Base-by-base conservation (phyloP, 2,888 invertebrate species). In the Pristionchus japonicus region DNA sequence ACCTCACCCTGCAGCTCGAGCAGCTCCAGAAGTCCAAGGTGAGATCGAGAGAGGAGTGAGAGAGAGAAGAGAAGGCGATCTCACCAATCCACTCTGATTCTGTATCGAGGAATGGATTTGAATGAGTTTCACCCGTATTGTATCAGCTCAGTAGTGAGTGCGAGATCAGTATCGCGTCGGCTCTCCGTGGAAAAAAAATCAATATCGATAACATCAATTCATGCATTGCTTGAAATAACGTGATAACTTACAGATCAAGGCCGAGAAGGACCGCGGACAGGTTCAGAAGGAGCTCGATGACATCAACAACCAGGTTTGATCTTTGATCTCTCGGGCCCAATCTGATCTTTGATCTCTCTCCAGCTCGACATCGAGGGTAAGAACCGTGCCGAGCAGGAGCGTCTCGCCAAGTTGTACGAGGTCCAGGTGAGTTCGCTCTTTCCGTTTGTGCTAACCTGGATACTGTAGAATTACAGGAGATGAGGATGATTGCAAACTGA, bases 1-100 rank as follows among this genome's bases (percentile, higher is more conserved):
- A 99, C 96, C 98, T 99, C 97, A 97, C 98, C 94, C 99, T 99
- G 96, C 98, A 99, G 96, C 97, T 99, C 95, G 99, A 99, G 96
- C 98, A 98, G 95, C 97, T 99, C 95, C 98, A 98, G 97, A 99
- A 99, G 96, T 96, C 97, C 95, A 99, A 99, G 96, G 97, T 97
- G 95, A n/a, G n/a, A 15, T 3, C 20, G 1, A 70, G 34, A 1
- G 15, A 15, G 11, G 23, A 23, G 34, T 11, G 37, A 70, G 2
- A n/a, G n/a, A n/a, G n/a, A n/a, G n/a, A n/a, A n/a, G n/a, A n/a
- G n/a, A n/a, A n/a, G n/a, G n/a, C n/a, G n/a, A n/a, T n/a, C n/a
- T n/a, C n/a, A n/a, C n/a, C n/a, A n/a, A n/a, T n/a, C n/a, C n/a
- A n/a, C n/a, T n/a, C n/a, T n/a, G n/a, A n/a, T n/a, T n/a, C n/a